phyloP scores from a whole-genome alignment of 2,113 vertebrate genomes.

The Malaclemys terrapin region DNA sequence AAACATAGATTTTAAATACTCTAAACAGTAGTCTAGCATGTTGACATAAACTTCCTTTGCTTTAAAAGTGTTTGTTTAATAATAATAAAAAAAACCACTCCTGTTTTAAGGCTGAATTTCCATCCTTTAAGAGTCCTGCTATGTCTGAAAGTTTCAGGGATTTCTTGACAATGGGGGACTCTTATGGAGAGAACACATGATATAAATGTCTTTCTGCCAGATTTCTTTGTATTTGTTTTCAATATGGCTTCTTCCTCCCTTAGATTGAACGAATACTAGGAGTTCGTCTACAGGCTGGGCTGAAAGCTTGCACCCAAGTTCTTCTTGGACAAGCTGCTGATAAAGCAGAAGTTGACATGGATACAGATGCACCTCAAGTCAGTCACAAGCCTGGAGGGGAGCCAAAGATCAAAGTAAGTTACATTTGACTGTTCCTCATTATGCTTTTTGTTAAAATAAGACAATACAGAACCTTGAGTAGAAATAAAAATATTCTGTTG shows the following conservation, averaged over 20 bases:
- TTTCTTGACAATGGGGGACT: accelerated
- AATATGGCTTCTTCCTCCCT: neutral
- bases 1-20: neutral
- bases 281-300: conserved; percentile 95
- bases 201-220: neutral
- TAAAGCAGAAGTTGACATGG: conserved; percentile 99
- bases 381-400: conserved; percentile 98
- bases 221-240: neutral
- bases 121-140: neutral
- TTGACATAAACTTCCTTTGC: neutral
- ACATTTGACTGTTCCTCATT: neutral
- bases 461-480: neutral
- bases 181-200: neutral
- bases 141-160: neutral
- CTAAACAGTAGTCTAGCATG: neutral
- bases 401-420: conserved; percentile 94
- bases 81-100: too few relatives aligned
- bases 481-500: neutral
- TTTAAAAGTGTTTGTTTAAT: neutral
- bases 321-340: conserved; percentile 95
- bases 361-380: conserved; percentile 96
- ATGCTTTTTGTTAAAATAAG: neutral
- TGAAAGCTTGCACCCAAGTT: conserved; percentile 97
- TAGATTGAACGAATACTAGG: conserved; percentile 97
- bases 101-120: neutral